phyloP scores from a whole-genome alignment of 2,888 invertebrate genomes.

The Serrognathus titanus region DNA sequence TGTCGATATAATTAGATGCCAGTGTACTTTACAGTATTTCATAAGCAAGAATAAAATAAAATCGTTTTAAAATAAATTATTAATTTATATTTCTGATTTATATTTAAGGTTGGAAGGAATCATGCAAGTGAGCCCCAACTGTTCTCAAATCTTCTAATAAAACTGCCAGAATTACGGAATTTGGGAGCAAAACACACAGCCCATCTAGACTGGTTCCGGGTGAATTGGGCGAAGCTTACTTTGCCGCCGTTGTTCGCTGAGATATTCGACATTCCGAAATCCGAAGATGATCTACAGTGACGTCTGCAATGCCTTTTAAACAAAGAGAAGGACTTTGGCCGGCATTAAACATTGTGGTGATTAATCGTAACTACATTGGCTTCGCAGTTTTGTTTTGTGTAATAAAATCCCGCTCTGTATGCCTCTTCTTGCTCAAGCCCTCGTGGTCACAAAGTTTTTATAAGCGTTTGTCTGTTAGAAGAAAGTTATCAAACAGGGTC shows the following conservation, averaged over 20 bases:
- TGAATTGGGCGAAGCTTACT: conserved; percentile 79
- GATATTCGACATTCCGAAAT: conserved; percentile 93
- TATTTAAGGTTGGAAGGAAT: conserved; percentile 54
- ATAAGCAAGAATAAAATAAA: no score
- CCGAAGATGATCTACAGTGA: conserved; percentile 64
- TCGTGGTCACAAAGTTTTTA: conserved; percentile 24
- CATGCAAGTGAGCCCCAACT: conserved; percentile 59
- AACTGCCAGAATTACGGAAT: conserved; percentile 74
- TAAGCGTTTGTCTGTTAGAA: conserved; percentile 10
- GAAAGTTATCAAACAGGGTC: background rate
- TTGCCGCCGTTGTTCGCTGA: conserved; percentile 93
- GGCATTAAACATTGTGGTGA: conserved; percentile 4
- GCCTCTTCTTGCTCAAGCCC: conserved; percentile 40
- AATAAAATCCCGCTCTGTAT: conserved; percentile 12
- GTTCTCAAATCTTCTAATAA: conserved; percentile 54
- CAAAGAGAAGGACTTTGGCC: background rate
- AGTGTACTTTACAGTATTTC: no score
- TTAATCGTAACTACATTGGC: conserved; percentile 8
- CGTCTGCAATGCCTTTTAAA: conserved; percentile 9
- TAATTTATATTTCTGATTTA: background rate
- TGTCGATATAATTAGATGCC: no score
- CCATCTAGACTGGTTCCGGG: conserved; percentile 86
- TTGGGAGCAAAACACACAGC: conserved; percentile 81
- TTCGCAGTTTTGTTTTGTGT: conserved; percentile 9
- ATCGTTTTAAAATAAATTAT: no score